Evolutionary conservation across 1,140 invertebrate species (phyloP).

Genomic region (Nasonia giraulti): DNA sequence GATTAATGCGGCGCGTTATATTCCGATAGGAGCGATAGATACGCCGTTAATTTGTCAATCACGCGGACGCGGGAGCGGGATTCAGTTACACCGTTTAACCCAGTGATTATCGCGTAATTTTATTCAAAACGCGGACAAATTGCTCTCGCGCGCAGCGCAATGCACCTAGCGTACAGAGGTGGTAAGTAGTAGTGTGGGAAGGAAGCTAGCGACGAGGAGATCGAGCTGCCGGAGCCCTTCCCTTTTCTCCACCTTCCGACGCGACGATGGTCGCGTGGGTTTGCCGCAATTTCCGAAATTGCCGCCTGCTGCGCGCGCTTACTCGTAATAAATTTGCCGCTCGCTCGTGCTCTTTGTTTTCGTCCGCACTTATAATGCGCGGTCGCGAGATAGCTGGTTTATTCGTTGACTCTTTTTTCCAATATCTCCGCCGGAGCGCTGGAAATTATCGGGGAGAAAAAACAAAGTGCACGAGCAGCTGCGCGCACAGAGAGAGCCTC

Average conservation of each 20-base stretch:
- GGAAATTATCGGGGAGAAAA: no score
- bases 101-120: constrained; percentile 35
- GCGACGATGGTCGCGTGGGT: no score
- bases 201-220: not conserved
- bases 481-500: no score
- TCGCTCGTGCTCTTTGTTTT: not conserved
- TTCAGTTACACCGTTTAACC: constrained; percentile 25
- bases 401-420: not conserved
- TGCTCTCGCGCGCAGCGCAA: not conserved
- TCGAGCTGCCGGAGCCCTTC: not conserved
- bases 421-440: not conserved
- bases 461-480: no score
- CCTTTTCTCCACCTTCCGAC: not conserved
- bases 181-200: not conserved
- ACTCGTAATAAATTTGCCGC: not conserved
- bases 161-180: not conserved
- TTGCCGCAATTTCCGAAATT: constrained; percentile 16
- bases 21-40: constrained; percentile 13
- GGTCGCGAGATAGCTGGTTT: no score
- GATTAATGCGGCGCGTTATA: constrained; percentile 25
- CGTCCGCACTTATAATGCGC: not conserved
- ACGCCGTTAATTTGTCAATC: constrained; percentile 45
- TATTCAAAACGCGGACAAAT: constrained; percentile 34
- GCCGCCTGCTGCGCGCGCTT: constrained; percentile 13
- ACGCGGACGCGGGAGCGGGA: no score